phyloP scores from a whole-genome alignment of 1,140 invertebrate species.

The Microplitis demolitor region DNA sequence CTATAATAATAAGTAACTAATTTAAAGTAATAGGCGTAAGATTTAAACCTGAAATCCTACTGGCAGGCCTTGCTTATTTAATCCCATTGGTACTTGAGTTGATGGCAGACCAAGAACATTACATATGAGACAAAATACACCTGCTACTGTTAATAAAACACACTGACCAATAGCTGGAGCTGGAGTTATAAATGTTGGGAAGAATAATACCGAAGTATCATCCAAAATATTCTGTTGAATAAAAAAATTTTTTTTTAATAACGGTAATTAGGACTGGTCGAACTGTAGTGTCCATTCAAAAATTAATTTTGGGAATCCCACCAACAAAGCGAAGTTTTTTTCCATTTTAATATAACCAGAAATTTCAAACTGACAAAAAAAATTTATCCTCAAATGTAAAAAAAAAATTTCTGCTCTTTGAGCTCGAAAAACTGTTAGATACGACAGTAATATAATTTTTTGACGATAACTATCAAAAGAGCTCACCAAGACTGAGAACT shows the following conservation, averaged over 20 bases:
- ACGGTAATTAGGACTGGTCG: too few species aligned
- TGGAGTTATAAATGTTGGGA: conserved; percentile 70
- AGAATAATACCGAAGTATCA: conserved; percentile 75
- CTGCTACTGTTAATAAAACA: conserved; percentile 64
- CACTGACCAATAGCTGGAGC: conserved; percentile 71
- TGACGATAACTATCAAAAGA: too few species aligned
- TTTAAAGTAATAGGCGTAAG: background rate
- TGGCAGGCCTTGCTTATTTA: conserved; percentile 69
- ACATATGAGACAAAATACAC: conserved; percentile 73
- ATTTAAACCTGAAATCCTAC: conserved; percentile 71
- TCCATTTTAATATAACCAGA: too few species aligned
- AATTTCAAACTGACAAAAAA: too few species aligned
- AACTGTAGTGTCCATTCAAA: too few species aligned
- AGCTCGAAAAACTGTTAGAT: too few species aligned
- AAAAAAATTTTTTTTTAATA: conserved; percentile 12
- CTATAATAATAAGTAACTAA: background rate
- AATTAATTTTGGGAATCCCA: too few species aligned
- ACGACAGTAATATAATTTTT: too few species aligned
- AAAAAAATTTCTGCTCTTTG: too few species aligned
- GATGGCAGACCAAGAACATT: conserved; percentile 79
- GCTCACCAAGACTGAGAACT: too few species aligned
- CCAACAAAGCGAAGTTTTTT: too few species aligned
- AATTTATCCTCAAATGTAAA: too few species aligned
- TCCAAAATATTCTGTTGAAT: conserved; percentile 62
- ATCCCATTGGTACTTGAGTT: conserved; percentile 74